Evolutionary conservation across 2,888 invertebrate species (phyloP).

Genomic region (Noctua fimbriata): DNA sequence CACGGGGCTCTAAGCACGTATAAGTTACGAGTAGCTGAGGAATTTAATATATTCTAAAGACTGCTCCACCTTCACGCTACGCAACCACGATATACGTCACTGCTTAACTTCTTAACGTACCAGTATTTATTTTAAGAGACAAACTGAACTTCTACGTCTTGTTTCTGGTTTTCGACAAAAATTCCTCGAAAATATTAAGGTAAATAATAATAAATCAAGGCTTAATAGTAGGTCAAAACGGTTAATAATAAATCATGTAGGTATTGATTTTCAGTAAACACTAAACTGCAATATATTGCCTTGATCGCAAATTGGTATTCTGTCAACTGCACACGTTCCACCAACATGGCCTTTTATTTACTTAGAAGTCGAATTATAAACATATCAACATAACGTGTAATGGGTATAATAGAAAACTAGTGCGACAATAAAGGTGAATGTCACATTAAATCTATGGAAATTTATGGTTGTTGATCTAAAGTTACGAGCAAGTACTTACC

Average conservation of each 20-base stretch:
- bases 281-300: constrained; percentile 40
- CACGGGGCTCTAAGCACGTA: constrained; percentile 63
- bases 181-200: not conserved
- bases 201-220: not conserved
- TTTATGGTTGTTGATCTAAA: constrained; percentile 39
- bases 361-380: not conserved
- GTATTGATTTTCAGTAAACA: constrained; percentile 39
- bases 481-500: constrained; percentile 18
- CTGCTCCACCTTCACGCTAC: constrained; percentile 55
- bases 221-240: constrained; percentile 12
- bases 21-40: constrained; percentile 64
- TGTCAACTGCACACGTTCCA: constrained; percentile 42
- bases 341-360: constrained; percentile 10
- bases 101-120: constrained; percentile 53
- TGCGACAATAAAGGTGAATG: constrained; percentile 28
- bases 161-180: not conserved
- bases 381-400: not conserved
- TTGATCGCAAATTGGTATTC: constrained; percentile 48
- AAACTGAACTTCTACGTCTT: not conserved
- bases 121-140: constrained; percentile 9
- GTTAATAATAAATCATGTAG: constrained; percentile 26
- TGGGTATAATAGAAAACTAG: not conserved
- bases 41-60: constrained; percentile 69
- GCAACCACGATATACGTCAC: constrained; percentile 56
- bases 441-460: constrained; percentile 23